Base-by-base conservation (phyloP, 2,113 vertebrate genomes). In the Laterallus jamaicensis region DNA sequence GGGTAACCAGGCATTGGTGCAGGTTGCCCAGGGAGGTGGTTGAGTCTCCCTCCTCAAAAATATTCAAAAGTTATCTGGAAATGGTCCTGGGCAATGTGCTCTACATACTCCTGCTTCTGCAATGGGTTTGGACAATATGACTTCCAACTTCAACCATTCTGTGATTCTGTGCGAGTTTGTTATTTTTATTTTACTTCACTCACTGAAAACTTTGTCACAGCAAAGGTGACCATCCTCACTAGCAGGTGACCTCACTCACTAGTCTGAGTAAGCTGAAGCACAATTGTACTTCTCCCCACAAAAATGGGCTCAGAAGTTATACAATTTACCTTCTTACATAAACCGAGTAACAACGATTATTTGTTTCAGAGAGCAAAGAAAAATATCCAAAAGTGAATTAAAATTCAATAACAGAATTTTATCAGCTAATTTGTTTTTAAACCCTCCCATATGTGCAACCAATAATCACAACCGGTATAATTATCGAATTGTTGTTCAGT, bases 401-500 rank as follows among this genome's bases (percentile, higher is more conserved):
- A 92, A 92, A 94, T 89, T 86, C 76, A 76, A 32, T 90, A 86
- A 64, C 15, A 94, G 24, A 62, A 91, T 90, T 93, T 90, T 49
- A 88, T 77, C 59, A 59, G 28, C 31, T 76, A 90, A 91, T 88
- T 92, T 93, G 8, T 28, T 85, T 92, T 93, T 93, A 94, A 96
- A 76, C 25, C 83, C 77, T 96, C 88, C 86, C 81, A 93, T 94
- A 62, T 92, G 58, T 91, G 49, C 44, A 92, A 71, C 83, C 77
- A 95, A 92, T 95, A 95, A 92, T 91, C 32, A 82, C 47, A 90
- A 92, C 11, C 24, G 7, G 42, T 78, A 37, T 79, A 95, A 96
- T 94, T 94, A 97, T 91, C 82, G 56, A 88, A 81, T 94, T 84
- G 32, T 74, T 94, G 26, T 90, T 97, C 42, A 71, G 85, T 49